Conservation (phyloP, 2,888 invertebrate species). For the Cloeon dipterum region DNA sequence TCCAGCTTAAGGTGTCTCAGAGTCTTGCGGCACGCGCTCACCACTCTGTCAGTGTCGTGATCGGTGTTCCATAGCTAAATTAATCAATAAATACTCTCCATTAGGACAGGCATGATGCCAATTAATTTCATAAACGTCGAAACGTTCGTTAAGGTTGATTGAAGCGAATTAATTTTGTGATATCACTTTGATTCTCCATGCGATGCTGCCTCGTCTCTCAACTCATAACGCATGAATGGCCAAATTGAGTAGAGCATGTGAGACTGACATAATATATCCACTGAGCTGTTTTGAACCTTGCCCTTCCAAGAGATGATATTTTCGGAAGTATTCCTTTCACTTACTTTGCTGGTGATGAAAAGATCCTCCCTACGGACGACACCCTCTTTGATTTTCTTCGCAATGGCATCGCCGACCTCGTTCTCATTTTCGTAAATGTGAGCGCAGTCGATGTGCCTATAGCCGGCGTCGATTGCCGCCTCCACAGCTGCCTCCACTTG, state of each 20-base stretch:
- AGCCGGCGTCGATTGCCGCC: slow-evolving; percentile 51
- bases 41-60: slow-evolving; percentile 20
- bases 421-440: slow-evolving; percentile 44
- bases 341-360: slow-evolving; percentile 39
- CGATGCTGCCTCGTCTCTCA: too few species aligned
- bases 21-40: slow-evolving; percentile 16
- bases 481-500: slow-evolving; percentile 39
- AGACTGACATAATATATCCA: too few species aligned
- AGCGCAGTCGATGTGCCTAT: slow-evolving; percentile 54
- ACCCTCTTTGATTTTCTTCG: slow-evolving; percentile 36
- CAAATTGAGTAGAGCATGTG: too few species aligned
- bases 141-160: too few species aligned
- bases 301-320: too few species aligned
- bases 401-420: slow-evolving; percentile 39
- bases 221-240: too few species aligned
- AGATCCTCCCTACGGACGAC: slow-evolving; percentile 43
- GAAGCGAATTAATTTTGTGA: too few species aligned
- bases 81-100: neutral
- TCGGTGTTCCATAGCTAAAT: slow-evolving; percentile 24
- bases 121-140: too few species aligned
- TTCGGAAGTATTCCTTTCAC: too few species aligned
- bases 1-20: slow-evolving; percentile 19
- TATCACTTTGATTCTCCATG: too few species aligned
- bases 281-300: too few species aligned
- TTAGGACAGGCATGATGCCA: too few species aligned